Percentiles rank a stretch among this genome's conserved stretches.
These are phyloP conservation scores for Mixornis gularis DNA, from an alignment of 2,113 vertebrate species.

Conservation along the genomic window DNA sequence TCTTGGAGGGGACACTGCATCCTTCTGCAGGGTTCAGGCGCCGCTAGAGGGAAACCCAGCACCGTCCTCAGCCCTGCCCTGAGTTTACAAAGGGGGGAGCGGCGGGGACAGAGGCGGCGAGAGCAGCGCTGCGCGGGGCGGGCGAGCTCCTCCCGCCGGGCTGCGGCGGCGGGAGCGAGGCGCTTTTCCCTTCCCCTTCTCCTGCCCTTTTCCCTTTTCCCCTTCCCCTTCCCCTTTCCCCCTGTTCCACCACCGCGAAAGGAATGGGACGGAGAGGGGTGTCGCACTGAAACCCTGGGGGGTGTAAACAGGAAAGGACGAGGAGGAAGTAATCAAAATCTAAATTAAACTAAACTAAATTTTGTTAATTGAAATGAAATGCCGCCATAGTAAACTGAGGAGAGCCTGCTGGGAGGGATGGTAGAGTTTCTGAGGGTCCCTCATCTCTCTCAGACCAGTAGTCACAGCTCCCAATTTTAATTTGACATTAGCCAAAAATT, in stretches of 20 bases:
- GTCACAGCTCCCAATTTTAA: not conserved
- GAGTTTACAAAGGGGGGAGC: not conserved
- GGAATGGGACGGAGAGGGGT: not conserved
- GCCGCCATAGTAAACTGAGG: not conserved
- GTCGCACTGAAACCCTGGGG: not conserved
- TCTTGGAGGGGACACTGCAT: accelerated
- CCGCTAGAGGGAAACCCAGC: constrained; percentile 41
- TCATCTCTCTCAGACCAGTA: not conserved
- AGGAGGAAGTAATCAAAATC: not conserved
- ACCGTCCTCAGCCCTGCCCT: not conserved
- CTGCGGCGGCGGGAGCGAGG: not conserved
- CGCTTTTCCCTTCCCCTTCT: not conserved
- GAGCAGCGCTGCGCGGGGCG: not conserved
- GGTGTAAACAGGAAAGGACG: not conserved
- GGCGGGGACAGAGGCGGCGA: not conserved
- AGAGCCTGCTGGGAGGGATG: not conserved
- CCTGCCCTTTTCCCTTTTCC: not conserved
- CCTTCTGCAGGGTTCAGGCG: not conserved
- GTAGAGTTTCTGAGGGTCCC: not conserved
- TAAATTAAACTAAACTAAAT: not conserved
- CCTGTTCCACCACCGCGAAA: too few species aligned
- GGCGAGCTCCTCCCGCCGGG: not conserved
- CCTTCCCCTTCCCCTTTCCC: not conserved
- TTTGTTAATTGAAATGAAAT: not conserved
- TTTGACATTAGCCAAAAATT: not conserved